Conservation (phyloP, 1,140 invertebrate species). For the Babylonia areolata region DNA sequence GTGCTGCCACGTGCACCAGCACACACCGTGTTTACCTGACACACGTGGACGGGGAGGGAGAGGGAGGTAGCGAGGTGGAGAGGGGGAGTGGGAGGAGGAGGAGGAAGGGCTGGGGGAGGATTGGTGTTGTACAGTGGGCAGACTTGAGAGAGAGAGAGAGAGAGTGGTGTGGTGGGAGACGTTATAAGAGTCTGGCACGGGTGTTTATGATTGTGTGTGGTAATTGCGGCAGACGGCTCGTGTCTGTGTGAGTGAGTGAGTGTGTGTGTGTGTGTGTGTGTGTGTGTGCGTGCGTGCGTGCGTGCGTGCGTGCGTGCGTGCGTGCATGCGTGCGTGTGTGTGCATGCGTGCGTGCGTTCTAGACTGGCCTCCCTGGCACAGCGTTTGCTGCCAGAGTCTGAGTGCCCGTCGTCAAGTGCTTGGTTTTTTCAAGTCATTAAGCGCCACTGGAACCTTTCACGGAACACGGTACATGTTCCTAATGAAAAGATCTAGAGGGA, state of each 20-base stretch:
- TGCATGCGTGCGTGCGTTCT: too few species aligned
- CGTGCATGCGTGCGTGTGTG: too few species aligned
- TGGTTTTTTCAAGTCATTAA: background rate
- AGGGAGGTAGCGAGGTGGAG: too few species aligned
- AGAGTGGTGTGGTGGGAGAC: background rate
- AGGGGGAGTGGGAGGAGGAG: too few species aligned
- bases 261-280: too few species aligned
- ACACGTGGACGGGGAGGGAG: background rate
- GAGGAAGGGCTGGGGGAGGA: background rate
- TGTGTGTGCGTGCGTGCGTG: too few species aligned
- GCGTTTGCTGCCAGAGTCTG: background rate
- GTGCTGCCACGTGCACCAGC: too few species aligned
- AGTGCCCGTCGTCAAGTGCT: background rate
- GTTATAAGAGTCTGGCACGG: background rate
- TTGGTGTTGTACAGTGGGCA: too few species aligned
- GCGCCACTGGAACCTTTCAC: background rate
- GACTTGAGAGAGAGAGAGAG: background rate
- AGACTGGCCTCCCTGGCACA: too few species aligned
- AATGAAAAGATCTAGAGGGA: background rate
- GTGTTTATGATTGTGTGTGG: conserved; percentile 14
- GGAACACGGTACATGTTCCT: background rate
- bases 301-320: too few species aligned
- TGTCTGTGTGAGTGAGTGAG: background rate
- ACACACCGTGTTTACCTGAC: background rate
- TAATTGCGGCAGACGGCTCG: background rate